These are phyloP conservation scores for Dione vanillae DNA, from an alignment of 2,888 invertebrate species.

Conservation along the genomic window DNA sequence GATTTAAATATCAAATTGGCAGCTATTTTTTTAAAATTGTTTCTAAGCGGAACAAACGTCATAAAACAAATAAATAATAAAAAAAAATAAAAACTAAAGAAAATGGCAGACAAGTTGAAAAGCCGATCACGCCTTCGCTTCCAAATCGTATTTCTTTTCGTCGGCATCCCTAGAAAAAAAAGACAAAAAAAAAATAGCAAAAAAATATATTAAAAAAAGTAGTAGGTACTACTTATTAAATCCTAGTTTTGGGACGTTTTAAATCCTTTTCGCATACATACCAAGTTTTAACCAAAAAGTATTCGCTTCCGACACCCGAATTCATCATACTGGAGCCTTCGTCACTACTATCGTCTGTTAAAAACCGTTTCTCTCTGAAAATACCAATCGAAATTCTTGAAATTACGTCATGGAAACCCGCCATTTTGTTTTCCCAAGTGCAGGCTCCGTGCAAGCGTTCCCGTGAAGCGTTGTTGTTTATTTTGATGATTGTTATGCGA, in stretches of 20 bases:
- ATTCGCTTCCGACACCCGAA: slow-evolving; percentile 66
- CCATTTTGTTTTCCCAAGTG: slow-evolving; percentile 28
- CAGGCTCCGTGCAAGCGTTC: slow-evolving; percentile 16
- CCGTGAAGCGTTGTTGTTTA: slow-evolving; percentile 12
- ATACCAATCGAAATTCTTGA: slow-evolving; percentile 49
- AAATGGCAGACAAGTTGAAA: slow-evolving; percentile 47
- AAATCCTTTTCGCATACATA: slow-evolving; percentile 63
- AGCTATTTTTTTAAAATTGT: background rate
- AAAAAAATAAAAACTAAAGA: slow-evolving; percentile 30
- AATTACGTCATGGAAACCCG: slow-evolving; percentile 2
- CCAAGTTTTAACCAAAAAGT: slow-evolving; percentile 74
- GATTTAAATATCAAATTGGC: slow-evolving; percentile 8
- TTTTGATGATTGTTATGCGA: slow-evolving; percentile 18
- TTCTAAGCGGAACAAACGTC: background rate
- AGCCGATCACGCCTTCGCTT: slow-evolving; percentile 69
- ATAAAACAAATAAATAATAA: background rate
- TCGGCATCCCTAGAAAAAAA: slow-evolving; percentile 72
- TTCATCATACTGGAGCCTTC: slow-evolving; percentile 65
- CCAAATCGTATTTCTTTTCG: slow-evolving; percentile 77
- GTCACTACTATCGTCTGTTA: slow-evolving; percentile 75
- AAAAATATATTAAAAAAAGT: background rate
- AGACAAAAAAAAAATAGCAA: slow-evolving; percentile 47
- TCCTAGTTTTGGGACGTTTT: background rate
- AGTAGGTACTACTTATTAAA: background rate
- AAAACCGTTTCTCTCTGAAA: slow-evolving; percentile 78